phyloP scores from a whole-genome alignment of 1,140 invertebrate genomes.

The Sycophila sp. region DNA sequence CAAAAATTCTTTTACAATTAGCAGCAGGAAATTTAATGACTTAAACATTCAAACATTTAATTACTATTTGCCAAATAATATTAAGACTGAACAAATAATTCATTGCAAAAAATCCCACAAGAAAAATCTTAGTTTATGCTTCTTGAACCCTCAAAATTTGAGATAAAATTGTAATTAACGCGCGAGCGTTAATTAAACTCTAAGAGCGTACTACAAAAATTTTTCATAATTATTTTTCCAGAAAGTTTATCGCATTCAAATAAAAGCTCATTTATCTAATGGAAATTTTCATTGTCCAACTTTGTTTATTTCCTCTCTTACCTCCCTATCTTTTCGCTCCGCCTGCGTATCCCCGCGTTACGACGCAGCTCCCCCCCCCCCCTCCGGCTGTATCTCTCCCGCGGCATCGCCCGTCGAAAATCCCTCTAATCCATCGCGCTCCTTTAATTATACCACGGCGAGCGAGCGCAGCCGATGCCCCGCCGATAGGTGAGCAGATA shows the following conservation, averaged over 20 bases:
- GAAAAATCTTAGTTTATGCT: too few relatives aligned
- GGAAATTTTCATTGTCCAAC: neutral
- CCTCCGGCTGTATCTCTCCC: slow-evolving; percentile 9
- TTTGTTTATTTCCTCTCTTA: too few relatives aligned
- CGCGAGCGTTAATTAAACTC: neutral
- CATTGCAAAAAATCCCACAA: too few relatives aligned
- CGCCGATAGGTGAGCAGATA: slow-evolving; percentile 45
- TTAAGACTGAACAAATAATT: too few relatives aligned
- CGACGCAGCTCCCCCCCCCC: neutral
- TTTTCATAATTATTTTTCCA: too few relatives aligned
- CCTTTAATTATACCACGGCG: slow-evolving; percentile 49
- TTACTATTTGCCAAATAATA: too few relatives aligned
- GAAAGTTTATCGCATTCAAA: neutral
- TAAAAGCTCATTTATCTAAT: neutral
- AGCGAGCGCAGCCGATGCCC: slow-evolving; percentile 47
- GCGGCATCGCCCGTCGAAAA: slow-evolving; percentile 40
- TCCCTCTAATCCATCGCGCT: slow-evolving; percentile 47
- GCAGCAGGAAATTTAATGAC: too few relatives aligned
- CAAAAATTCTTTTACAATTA: too few relatives aligned
- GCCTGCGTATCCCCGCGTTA: neutral
- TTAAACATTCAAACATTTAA: too few relatives aligned
- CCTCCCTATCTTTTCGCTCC: too few relatives aligned
- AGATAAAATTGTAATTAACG: too few relatives aligned
- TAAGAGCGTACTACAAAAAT: neutral
- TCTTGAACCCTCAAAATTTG: too few relatives aligned